Evolutionary conservation across 2,888 invertebrate genomes (phyloP).

Genomic region (Callyntrura guangdongensis): DNA sequence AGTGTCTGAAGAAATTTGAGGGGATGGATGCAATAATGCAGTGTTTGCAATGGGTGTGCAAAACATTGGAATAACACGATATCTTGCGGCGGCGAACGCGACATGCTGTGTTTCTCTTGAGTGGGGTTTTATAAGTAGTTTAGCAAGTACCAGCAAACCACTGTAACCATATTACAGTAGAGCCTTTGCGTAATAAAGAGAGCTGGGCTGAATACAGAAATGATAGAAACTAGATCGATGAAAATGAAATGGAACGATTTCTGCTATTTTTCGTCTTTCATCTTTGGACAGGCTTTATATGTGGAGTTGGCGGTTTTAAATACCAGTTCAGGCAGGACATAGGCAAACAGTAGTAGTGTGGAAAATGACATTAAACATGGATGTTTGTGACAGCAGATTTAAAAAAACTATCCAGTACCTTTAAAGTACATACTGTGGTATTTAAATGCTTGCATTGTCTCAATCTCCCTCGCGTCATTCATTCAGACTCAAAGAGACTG

Average conservation of each 20-base stretch:
- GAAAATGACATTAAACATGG: too few relatives aligned
- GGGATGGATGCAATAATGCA: slow-evolving; percentile 18
- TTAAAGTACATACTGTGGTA: not conserved
- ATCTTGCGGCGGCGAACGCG: not conserved
- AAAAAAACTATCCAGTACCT: not conserved
- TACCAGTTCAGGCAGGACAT: not conserved
- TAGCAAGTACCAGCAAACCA: not conserved
- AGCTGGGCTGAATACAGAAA: not conserved
- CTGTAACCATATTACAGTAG: not conserved
- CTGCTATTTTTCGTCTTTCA: not conserved
- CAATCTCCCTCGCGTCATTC: too few relatives aligned
- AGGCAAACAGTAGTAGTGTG: not conserved
- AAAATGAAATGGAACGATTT: not conserved
- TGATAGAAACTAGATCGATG: slow-evolving; percentile 2
- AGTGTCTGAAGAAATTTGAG: slow-evolving; percentile 13
- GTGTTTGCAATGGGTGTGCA: not conserved
- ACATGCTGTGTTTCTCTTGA: not conserved
- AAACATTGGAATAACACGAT: not conserved
- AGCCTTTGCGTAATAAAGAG: not conserved
- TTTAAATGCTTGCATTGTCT: not conserved
- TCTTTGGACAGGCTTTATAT: not conserved
- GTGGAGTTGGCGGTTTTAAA: not conserved
- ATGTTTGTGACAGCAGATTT: not conserved
- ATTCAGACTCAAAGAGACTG: too few relatives aligned
- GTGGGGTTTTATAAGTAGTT: not conserved